phyloP scores from a whole-genome alignment of 2,113 vertebrate genomes.

The Fulica atra region DNA sequence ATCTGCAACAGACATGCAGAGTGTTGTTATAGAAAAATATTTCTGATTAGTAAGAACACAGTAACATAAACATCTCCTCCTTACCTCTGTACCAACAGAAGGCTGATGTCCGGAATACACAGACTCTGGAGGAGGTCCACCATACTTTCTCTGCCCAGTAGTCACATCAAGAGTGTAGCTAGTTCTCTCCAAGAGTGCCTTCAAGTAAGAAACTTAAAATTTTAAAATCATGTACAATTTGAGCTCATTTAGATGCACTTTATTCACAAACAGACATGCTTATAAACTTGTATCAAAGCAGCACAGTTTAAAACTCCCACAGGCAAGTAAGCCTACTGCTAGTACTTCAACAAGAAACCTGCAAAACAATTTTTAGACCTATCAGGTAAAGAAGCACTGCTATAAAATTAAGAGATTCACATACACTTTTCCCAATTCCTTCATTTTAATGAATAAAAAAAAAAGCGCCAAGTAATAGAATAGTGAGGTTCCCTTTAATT shows the following conservation, averaged over 20 bases:
- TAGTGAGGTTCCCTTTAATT: conserved; percentile 22
- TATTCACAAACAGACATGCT: not conserved
- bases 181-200: conserved; percentile 95
- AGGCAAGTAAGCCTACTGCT: not conserved
- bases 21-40: not conserved
- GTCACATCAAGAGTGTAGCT: conserved; percentile 97
- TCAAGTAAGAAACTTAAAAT: conserved; percentile 26
- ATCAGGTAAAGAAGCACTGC: not conserved
- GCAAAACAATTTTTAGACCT: not conserved
- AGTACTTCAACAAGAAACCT: not conserved
- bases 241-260: not conserved
- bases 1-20: conserved; percentile 80
- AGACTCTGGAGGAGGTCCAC: conserved; percentile 92
- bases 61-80: not conserved
- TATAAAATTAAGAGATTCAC: not conserved
- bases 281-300: not conserved
- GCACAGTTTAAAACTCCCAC: not conserved
- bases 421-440: not conserved
- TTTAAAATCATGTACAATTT: conserved; percentile 9
- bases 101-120: conserved; percentile 92
- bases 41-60: not conserved
- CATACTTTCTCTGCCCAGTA: conserved; percentile 97
- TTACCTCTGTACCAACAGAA: conserved; percentile 94
- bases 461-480: not conserved
- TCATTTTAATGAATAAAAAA: not conserved